A percentile compares a stretch with the other conserved stretches of the same genome.
Evolutionary conservation across 2,888 invertebrate genomes (phyloP).

Genomic region (Heliconius cydno): DNA sequence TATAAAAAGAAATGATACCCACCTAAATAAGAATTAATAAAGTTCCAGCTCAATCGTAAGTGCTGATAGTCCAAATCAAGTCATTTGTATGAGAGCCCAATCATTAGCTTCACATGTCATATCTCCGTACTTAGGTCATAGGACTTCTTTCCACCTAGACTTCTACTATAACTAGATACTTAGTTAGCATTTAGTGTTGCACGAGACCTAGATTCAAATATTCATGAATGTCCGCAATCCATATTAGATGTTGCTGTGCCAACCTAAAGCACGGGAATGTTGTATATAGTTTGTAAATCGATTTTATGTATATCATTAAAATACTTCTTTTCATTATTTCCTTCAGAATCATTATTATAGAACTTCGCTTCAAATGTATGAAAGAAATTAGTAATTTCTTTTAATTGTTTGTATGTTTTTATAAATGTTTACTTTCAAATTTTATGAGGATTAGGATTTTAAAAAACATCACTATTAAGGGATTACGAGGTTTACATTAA

Average conservation of each 20-base stretch:
- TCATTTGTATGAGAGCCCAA: constrained; percentile 43
- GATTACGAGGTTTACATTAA: constrained; percentile 61
- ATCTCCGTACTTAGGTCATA: constrained; percentile 38
- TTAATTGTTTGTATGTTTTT: not conserved
- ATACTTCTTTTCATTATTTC: not conserved
- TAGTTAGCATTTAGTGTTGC: constrained; percentile 17
- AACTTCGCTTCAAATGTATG: not conserved
- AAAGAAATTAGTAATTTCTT: not conserved
- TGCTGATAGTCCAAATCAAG: constrained; percentile 27
- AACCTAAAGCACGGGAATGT: constrained; percentile 18
- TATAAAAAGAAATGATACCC: not conserved
- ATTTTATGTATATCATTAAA: not conserved
- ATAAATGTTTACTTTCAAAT: not conserved
- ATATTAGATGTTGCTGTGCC: constrained; percentile 22
- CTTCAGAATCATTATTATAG: not conserved
- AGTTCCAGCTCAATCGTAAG: constrained; percentile 36
- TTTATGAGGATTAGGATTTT: not conserved
- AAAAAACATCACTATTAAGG: constrained; percentile 46
- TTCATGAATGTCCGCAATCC: constrained; percentile 29
- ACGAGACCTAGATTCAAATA: constrained; percentile 21
- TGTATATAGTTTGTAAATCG: not conserved
- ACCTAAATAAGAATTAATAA: constrained; percentile 44
- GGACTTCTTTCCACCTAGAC: constrained; percentile 36
- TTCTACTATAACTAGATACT: constrained; percentile 12
- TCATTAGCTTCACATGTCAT: constrained; percentile 51